A percentile compares a stretch with the other conserved stretches of the same genome.
These are phyloP conservation scores for Rhineura floridana DNA, from an alignment of 2,113 vertebrate species.

Conservation along the genomic window DNA sequence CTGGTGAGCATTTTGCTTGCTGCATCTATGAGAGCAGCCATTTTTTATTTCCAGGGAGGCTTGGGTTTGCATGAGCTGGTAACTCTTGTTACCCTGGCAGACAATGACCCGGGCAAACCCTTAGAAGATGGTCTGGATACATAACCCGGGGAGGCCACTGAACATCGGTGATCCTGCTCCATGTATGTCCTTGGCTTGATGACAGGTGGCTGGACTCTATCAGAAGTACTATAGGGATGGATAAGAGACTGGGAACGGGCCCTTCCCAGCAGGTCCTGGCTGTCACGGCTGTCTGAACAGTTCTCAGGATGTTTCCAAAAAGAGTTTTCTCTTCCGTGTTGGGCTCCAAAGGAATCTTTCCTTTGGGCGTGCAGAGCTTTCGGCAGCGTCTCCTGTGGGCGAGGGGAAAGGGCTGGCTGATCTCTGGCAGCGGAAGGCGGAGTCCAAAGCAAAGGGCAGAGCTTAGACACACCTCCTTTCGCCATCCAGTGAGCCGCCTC, in stretches of 20 bases:
- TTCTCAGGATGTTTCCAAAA: neutral
- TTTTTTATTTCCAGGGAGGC: constrained; percentile 75
- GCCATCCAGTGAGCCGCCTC: constrained; percentile 50
- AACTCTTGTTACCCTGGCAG: neutral
- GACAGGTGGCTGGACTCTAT: rapidly evolving
- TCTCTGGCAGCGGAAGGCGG: constrained; percentile 51
- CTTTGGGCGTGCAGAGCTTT: rapidly evolving
- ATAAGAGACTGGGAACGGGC: constrained; percentile 54
- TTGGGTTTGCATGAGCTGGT: constrained; percentile 36
- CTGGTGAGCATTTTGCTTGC: rapidly evolving
- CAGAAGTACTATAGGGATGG: neutral
- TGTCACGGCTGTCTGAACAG: neutral
- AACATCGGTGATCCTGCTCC: neutral
- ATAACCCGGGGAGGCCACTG: neutral
- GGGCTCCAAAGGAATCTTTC: rapidly evolving
- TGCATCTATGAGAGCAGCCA: neutral
- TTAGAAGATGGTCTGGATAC: constrained; percentile 18
- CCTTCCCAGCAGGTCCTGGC: rapidly evolving
- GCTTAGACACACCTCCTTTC: constrained; percentile 60
- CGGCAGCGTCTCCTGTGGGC: constrained; percentile 38
- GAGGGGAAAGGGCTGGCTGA: neutral
- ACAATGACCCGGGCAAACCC: neutral
- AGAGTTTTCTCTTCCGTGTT: rapidly evolving
- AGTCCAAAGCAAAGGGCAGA: constrained; percentile 74
- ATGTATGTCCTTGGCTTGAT: neutral